Percentiles rank a stretch among this genome's conserved stretches.
Conservation (phyloP, 2,113 vertebrate genomes). For the Cyrtonyx montezumae region DNA sequence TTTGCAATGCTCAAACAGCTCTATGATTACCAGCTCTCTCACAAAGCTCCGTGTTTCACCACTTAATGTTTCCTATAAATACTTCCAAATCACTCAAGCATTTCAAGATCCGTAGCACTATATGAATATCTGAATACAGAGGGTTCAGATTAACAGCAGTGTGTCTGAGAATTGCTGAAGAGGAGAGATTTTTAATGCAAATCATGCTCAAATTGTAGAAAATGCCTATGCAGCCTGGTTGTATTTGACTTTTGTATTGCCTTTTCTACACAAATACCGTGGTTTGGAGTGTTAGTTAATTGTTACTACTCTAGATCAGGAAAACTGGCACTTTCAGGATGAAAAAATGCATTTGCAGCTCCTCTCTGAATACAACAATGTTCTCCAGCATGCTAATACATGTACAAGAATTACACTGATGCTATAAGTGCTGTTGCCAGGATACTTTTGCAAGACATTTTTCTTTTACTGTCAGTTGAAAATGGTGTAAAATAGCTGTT, state of each 20-base stretch:
- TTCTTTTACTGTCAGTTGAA: constrained; percentile 55
- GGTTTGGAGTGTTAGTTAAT: background rate
- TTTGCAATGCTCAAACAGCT: too few species aligned
- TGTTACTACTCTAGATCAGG: background rate
- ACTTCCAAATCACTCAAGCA: background rate
- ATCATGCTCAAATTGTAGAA: background rate
- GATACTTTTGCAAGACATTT: constrained; percentile 66
- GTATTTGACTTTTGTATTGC: background rate
- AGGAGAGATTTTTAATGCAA: background rate
- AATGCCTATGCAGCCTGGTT: background rate
- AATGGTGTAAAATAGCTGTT: constrained; percentile 66
- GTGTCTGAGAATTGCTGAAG: background rate
- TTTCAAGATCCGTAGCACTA: background rate
- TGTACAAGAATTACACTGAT: constrained; percentile 37
- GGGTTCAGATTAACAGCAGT: background rate
- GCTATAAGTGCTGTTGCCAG: constrained; percentile 62
- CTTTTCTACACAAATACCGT: background rate
- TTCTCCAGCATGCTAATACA: constrained; percentile 31
- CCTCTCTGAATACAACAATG: background rate
- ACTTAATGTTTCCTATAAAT: background rate
- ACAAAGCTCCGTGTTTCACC: background rate
- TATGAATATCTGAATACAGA: rapidly evolving
- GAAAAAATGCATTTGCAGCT: constrained; percentile 11
- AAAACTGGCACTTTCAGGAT: background rate
- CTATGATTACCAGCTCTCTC: background rate